Evolutionary conservation across 2,888 invertebrate species (phyloP), one percentile per base, ranked within the genome.

Genomic region (Panorpa germanica): DNA sequence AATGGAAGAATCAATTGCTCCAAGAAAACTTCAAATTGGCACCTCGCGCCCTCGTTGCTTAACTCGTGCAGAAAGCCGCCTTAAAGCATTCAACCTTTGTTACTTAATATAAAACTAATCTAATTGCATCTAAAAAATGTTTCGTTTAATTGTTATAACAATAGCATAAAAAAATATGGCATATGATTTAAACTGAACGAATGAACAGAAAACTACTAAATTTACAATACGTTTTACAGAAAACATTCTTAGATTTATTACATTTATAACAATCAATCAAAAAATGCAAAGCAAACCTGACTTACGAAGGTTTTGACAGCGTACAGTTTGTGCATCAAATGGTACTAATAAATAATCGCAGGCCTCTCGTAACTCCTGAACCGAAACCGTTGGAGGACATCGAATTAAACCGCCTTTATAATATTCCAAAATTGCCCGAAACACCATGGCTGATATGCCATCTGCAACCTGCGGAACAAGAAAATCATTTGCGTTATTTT

Each of bases 271-370:
- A 25, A 18, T 17, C 15, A 24, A 33, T 25, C 3, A 7, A 33
- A n/a, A 20, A 13, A 16, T n/a, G 15, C 15, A 11, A 15, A 12
- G 15, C 13, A 31, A 26, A 13, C 10, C n/a, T 13, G 20, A 63
- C 76, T 67, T 61, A 81, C 95, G 70, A 38, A 96, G 69, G 60
- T 96, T 95, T 65, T 93, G 81, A 55, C 93, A 95, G 45, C 90
- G 76, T 31, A 98, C 81, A 24, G 91, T 93, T 40, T 71, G 75
- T 7, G 95, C 88, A 58, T 93, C 91, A 50, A 99, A 99, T 9
- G 98, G 98, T 47, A 99, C 82, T 24, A 98, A 65, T 32, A 99
- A 63, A 53, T 98, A 99, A 54, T 99, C 98, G 50, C 98, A 98
- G 12, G 98, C 96, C 57, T 99, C 98, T 36, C 95, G 63, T 38